These are phyloP conservation scores for Athalia rosae DNA, from an alignment of 2,888 invertebrate species.

Conservation along the genomic window DNA sequence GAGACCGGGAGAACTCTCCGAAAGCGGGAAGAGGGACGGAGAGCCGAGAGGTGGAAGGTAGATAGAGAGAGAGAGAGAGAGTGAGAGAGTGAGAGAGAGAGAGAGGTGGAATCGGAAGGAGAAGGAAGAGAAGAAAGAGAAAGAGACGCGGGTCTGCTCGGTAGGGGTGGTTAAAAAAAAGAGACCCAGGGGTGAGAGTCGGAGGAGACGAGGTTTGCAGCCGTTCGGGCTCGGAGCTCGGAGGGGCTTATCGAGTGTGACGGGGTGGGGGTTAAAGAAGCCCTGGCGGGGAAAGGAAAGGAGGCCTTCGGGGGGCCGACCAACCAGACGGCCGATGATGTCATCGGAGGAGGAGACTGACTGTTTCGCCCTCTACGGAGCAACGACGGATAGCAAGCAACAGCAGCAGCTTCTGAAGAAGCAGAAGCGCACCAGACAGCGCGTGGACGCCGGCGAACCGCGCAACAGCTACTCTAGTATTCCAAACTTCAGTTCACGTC, in stretches of 20 bases:
- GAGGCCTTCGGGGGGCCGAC: constrained; percentile 88
- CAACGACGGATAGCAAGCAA: constrained; percentile 76
- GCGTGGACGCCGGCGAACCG: constrained; percentile 97
- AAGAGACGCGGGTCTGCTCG: constrained; percentile 27
- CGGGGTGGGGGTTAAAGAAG: constrained; percentile 78
- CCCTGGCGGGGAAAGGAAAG: constrained; percentile 80
- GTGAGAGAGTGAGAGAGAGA: constrained; percentile 71
- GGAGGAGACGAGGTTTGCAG: constrained; percentile 53
- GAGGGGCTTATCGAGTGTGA: constrained; percentile 80
- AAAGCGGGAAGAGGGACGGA: constrained; percentile 48
- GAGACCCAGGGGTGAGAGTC: constrained; percentile 59
- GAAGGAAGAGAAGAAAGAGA: constrained; percentile 72
- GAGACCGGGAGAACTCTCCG: constrained; percentile 52
- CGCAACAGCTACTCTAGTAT: constrained; percentile 93
- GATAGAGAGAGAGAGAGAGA: constrained; percentile 74
- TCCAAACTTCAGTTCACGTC: constrained; percentile 85
- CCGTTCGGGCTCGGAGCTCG: constrained; percentile 77
- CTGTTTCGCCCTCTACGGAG: constrained; percentile 95
- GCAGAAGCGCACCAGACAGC: constrained; percentile 95
- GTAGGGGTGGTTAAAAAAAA: constrained; percentile 54
- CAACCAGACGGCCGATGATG: constrained; percentile 88
- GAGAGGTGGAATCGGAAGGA: constrained; percentile 51
- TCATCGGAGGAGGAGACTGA: constrained; percentile 98
- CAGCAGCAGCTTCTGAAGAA: constrained; percentile 87
- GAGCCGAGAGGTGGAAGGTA: constrained; percentile 45